Conservation (phyloP, 2,888 invertebrate genomes). For the Calameuta pallipes region DNA sequence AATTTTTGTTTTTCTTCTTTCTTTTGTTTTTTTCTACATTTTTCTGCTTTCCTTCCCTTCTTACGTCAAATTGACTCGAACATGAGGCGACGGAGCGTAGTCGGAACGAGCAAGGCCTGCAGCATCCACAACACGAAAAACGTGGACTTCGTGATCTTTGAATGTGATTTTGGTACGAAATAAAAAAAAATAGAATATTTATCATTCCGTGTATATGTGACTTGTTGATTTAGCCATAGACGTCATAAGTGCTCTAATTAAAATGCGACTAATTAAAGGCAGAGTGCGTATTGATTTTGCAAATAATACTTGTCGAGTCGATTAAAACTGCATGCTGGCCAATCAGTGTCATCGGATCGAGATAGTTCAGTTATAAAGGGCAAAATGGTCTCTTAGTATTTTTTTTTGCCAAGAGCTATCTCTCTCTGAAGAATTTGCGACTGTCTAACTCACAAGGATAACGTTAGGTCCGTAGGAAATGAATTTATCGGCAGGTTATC, state of each 20-base stretch:
- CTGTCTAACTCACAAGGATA: neutral
- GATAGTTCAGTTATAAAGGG: too few species aligned
- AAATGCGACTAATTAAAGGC: too few species aligned
- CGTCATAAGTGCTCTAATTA: too few species aligned
- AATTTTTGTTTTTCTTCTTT: slow-evolving; percentile 13
- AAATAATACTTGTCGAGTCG: neutral
- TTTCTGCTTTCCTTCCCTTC: neutral
- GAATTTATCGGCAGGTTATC: neutral
- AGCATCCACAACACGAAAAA: neutral
- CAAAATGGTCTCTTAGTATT: too few species aligned
- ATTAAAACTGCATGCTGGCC: neutral
- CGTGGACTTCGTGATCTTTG: neutral
- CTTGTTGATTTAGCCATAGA: neutral
- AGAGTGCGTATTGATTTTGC: neutral
- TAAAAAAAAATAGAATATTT: neutral
- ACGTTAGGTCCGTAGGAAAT: neutral
- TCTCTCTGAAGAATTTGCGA: neutral
- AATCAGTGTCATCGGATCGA: too few species aligned
- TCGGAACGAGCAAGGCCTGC: neutral
- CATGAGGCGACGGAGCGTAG: neutral
- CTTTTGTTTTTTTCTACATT: slow-evolving; percentile 14
- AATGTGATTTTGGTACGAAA: neutral
- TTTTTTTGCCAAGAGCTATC: too few species aligned
- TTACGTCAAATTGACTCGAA: neutral
- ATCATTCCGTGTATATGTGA: neutral